Evolutionary conservation across 1,140 invertebrate genomes (phyloP), one percentile per base, ranked within the genome.

Genomic region (Lordiphosa clarofinis): DNA sequence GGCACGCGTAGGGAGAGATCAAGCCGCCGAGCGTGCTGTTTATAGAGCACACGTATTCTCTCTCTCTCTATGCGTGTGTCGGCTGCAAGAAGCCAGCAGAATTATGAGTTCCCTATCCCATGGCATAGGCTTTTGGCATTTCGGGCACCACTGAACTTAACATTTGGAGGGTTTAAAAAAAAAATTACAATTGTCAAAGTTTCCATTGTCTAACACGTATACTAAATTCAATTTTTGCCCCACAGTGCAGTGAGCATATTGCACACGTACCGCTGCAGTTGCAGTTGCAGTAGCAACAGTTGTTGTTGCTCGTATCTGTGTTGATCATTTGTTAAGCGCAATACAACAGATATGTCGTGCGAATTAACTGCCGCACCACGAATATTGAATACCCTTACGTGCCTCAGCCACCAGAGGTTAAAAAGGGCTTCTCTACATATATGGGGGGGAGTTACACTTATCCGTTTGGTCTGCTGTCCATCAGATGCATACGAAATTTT

Each of bases 401-500:
- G 78, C 76, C 78, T 66, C 65, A 60, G 76, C 72, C 24, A 6
- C 24, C 24, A 76, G 53, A 54, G 78, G 78, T 82, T 84, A 56
- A 76, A 70, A 76, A 82, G 64, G 78, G 78, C 68, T 62, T 42
- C 9, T 31, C 57, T 5, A 56, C 62, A 66, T 56, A 58, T 46
- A 63, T 38, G 42, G 19, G 13, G 12, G 10, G 37, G 28, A 2
- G 15, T 39, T 31, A 42, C 12, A 49, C 11, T 15, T 33, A 43
- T 52, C 59, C 68, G 54, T 72, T 76, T 81, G 71, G 54, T 52
- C 64, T 72, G 56, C 67, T 84, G 76, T 84, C 76, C 76, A 82
- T 82, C 78, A 82, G 78, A 82, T 82, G 78, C 78, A 82, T 82
- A 84, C 73, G 56, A 82, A 82, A 82, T 84, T 73, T 69, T 73